Evolutionary conservation across 92 coral and sea anemone genomes (phyloP), one percentile per base, ranked within the genome.

Genomic region (Umimayanthus kanabou): DNA sequence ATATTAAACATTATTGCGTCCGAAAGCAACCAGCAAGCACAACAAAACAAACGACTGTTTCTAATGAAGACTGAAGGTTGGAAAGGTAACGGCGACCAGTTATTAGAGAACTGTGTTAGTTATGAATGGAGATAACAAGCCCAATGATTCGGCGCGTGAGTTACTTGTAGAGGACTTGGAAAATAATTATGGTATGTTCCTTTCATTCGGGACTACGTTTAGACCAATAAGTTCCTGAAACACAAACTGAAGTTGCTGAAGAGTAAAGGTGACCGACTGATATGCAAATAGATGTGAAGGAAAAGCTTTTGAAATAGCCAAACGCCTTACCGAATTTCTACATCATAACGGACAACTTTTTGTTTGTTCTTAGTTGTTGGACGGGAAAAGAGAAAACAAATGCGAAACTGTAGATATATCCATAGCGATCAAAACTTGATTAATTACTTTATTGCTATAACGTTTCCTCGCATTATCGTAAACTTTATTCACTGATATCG

Each of bases 91-190:
- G 20, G 6, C 22, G 39, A 10, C 39, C 30, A 69, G 73, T 69
- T 28, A 28, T 26, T 28, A 28, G 76, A 72, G 23, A 72, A 28
- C 23, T 29, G 7, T n/a, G 20, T 28, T 8, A 26, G 76, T 72
- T 9, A 78, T 78, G 82, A 66, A 43, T 15, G 58, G 2, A 25
- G 39, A 45, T 1, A 78, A 16, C 8, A 78, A 49, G 30, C 58
- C 82, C 10, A 43, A 10, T 4, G 82, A 78, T 50, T 78, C 39
- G 37, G 37, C 37, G 4, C 18, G 64, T 4, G 39, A 43, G 22
- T 40, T 78, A 20, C 82, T 45, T 49, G 66, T 78, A 22, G 61
- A 78, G 39, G 82, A 78, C 26, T 78, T 78, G 64, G 82, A 78
- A 49, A 78, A 78, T 43, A 43, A 9, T 45, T 28, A 78, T 66